Conservation (phyloP, 2,113 vertebrate genomes). For the Pungitius pungitius region DNA sequence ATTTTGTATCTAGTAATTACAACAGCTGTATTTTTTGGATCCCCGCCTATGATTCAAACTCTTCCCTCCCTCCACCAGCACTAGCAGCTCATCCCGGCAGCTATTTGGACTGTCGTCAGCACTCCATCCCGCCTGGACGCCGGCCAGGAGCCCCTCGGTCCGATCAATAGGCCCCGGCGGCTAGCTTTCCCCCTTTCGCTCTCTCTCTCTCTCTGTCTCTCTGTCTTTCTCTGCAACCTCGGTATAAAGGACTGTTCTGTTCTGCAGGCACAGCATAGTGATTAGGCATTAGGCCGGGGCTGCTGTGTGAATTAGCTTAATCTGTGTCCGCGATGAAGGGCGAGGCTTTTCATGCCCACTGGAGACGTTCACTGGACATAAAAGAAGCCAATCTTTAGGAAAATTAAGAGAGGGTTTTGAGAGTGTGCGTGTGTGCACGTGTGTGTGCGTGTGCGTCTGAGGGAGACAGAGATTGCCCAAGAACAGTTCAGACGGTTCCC, state of each 20-base stretch:
- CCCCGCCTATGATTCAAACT: slow-evolving; percentile 50
- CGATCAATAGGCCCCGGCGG: slow-evolving; percentile 76
- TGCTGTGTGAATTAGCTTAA: slow-evolving; percentile 77
- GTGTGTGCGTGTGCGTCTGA: slow-evolving; percentile 13
- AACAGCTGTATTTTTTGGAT: too few species aligned
- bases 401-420: slow-evolving; percentile 48
- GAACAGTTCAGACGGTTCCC: slow-evolving; percentile 41
- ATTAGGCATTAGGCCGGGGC: slow-evolving; percentile 74
- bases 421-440: slow-evolving; percentile 9
- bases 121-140: slow-evolving; percentile 73
- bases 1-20: slow-evolving; percentile 3
- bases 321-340: slow-evolving; percentile 77
- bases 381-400: slow-evolving; percentile 74
- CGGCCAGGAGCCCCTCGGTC: slow-evolving; percentile 66
- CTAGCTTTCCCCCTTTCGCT: slow-evolving; percentile 66
- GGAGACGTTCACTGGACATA: slow-evolving; percentile 69
- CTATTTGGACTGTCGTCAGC: slow-evolving; percentile 75
- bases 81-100: slow-evolving; percentile 65
- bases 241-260: slow-evolving; percentile 70
- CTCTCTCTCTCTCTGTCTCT: slow-evolving; percentile 38
- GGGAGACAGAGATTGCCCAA: slow-evolving; percentile 17
- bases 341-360: slow-evolving; percentile 71
- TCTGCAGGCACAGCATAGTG: slow-evolving; percentile 73
- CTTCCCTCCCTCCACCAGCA: slow-evolving; percentile 59
- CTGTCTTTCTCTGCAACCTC: slow-evolving; percentile 46